Percentiles rank a stretch among this genome's conserved stretches.
Conservation (phyloP, 2,888 invertebrate genomes). For the Melanchra persicariae region DNA sequence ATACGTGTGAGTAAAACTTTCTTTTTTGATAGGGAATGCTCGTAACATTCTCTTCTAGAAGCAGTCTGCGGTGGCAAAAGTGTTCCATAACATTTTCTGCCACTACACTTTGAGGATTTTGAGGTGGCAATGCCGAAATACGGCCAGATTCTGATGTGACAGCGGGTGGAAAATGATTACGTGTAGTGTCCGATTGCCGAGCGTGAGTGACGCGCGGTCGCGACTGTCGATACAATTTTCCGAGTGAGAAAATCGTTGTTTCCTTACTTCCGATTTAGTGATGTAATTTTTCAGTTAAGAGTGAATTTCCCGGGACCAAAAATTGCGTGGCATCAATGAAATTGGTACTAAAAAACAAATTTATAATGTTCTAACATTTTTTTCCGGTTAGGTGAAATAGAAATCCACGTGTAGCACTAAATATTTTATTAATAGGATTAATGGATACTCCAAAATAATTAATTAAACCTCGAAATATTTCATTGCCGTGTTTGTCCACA, state of each 20-base stretch:
- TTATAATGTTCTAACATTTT: no score
- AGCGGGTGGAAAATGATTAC: slow-evolving; percentile 47
- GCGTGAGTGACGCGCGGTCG: slow-evolving; percentile 34
- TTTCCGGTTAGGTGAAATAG: no score
- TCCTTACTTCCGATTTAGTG: slow-evolving; percentile 5
- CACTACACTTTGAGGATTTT: neutral
- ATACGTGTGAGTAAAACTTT: slow-evolving; percentile 86
- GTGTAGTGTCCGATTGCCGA: slow-evolving; percentile 44
- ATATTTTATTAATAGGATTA: no score
- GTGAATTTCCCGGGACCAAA: no score
- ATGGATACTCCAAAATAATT: no score
- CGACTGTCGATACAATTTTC: slow-evolving; percentile 46
- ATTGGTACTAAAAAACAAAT: no score
- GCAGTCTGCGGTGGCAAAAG: neutral
- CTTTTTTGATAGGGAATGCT: slow-evolving; percentile 52
- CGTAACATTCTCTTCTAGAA: slow-evolving; percentile 32
- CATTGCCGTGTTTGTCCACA: no score
- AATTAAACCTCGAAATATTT: no score
- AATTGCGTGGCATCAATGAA: no score
- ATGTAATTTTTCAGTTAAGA: neutral
- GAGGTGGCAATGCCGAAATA: neutral
- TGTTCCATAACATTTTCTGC: neutral
- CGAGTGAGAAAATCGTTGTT: slow-evolving; percentile 38
- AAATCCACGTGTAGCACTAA: no score
- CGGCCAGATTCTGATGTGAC: neutral